phyloP scores from a whole-genome alignment of 1,140 invertebrate genomes.

The Xylocopa sonorina region DNA sequence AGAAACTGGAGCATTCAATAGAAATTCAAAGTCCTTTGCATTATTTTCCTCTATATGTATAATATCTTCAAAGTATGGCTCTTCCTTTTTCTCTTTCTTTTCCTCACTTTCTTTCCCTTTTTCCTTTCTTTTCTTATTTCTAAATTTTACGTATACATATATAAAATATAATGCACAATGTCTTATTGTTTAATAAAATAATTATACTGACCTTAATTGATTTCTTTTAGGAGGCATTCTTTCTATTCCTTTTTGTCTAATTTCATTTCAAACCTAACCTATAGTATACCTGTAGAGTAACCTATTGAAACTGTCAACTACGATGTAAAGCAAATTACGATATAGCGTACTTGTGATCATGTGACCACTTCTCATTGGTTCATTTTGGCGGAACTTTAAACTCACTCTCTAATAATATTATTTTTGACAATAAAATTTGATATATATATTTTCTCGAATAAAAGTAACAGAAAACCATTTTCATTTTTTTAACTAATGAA shows the following conservation, averaged over 20 bases:
- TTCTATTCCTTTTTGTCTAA: background rate
- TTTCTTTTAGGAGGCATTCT: slow-evolving; percentile 16
- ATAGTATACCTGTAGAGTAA: background rate
- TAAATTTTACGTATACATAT: background rate
- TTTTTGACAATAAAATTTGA: background rate
- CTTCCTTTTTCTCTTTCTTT: background rate
- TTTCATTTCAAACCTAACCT: background rate
- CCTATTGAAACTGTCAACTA: too few species aligned
- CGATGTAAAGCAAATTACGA: too few species aligned
- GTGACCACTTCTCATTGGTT: too few species aligned
- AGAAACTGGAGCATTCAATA: slow-evolving; percentile 61
- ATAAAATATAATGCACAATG: background rate
- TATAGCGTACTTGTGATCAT: too few species aligned
- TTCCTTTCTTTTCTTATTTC: background rate
- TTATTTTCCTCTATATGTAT: slow-evolving; percentile 11
- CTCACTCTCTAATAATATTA: too few species aligned
- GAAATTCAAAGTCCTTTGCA: slow-evolving; percentile 45
- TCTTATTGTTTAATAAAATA: background rate
- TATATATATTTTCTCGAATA: too few species aligned
- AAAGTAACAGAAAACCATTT: too few species aligned
- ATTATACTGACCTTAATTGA: slow-evolving; percentile 7
- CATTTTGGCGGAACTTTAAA: too few species aligned
- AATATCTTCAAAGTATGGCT: slow-evolving; percentile 11
- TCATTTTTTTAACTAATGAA: background rate
- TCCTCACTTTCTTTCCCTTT: background rate